Conservation (phyloP, 2,888 invertebrate genomes). For the Anorthoa munda region DNA sequence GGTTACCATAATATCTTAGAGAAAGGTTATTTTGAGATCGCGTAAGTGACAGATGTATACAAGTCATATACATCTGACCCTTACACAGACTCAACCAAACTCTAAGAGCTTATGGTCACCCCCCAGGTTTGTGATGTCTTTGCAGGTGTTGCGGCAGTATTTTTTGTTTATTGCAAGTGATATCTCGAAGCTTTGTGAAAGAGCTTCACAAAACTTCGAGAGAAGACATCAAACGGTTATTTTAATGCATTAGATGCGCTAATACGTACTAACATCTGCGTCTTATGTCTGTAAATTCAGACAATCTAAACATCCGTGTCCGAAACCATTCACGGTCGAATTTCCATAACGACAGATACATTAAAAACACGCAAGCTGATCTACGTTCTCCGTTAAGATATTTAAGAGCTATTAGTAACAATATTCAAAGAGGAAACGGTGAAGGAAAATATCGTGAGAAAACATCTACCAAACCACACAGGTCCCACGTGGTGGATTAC, state of each 20-base stretch:
- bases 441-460: too few relatives aligned
- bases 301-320: conserved; percentile 20
- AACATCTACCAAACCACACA: too few relatives aligned
- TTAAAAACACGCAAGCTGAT: conserved; percentile 18
- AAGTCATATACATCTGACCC: too few relatives aligned
- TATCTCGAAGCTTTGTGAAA: neutral
- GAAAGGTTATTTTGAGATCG: too few relatives aligned
- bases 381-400: too few relatives aligned
- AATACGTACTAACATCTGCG: neutral
- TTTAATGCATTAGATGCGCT: neutral
- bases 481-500: too few relatives aligned
- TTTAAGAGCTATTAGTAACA: neutral
- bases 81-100: too few relatives aligned
- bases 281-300: conserved; percentile 22
- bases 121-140: neutral
- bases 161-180: too few relatives aligned
- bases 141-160: neutral
- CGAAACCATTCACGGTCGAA: conserved; percentile 17
- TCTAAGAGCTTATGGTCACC: too few relatives aligned
- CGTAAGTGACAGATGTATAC: too few relatives aligned
- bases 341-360: conserved; percentile 6
- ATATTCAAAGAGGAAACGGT: neutral
- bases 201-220: neutral
- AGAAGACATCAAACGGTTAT: neutral
- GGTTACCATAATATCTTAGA: too few relatives aligned